Evolutionary conservation across 1,140 invertebrate genomes (phyloP), one percentile per base, ranked within the genome.

Genomic region (Hydropsyche tenuis): DNA sequence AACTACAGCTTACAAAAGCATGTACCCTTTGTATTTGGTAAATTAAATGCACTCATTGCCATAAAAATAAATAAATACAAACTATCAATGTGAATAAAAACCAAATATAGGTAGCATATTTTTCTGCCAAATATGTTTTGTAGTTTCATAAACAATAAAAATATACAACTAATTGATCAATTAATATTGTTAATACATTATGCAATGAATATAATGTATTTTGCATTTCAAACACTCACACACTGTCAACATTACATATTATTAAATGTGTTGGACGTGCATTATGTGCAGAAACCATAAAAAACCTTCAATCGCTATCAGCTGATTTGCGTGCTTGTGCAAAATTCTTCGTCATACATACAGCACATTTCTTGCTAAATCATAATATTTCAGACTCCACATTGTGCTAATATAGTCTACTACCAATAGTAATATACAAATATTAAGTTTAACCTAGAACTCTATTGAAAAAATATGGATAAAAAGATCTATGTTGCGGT

Each of bases 401-500:
- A 70, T 70, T 56, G 68, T 70, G 48, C 68, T 70, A 70, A 42
- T 37, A 56, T 12, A 20, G 23, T 60, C 56, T 60, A 43, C 27
- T 20, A 42, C n/a, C 30, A 23, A 43, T 42, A 16, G 3, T 11
- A 51, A 56, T 23, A 11, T 37, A 12, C 6, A 43, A 9, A 23
- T 14, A 18, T 42, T 30, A 51, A 48, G n/a, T 42, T 76, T 76
- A 78, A n/a, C 77, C 77, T 18, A 78, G 63, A 53, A 78, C 77
- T 73, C 77, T 74, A 43, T 78, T 78, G 73, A 78, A 74, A 62
- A 78, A 74, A 48, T 78, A 78, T 63, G 77, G 77, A 69, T 78
- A 78, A 27, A 78, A 76, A 62, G 77, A 75, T 75, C 76, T 73
- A 65, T 78, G 77, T 22, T 78, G 77, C 23, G 77, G 74, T 27